Conservation (phyloP, 2,113 vertebrate genomes). For the Myotis brandtii region DNA sequence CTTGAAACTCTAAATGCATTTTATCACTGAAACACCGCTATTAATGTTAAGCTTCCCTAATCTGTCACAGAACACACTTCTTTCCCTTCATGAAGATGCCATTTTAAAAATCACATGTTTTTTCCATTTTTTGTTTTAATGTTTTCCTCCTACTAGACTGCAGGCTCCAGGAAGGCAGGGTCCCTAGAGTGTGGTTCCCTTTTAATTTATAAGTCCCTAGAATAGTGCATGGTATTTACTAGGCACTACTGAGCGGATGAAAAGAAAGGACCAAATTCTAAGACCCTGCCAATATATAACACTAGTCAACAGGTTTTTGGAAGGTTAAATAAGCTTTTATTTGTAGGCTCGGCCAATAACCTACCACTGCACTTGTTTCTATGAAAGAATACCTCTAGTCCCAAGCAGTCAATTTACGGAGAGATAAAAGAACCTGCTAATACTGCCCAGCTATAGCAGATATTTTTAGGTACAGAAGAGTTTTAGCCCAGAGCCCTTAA, state of each 20-base stretch:
- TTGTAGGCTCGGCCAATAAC: neutral
- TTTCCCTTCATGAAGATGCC: neutral
- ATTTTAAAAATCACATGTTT: conserved; percentile 19
- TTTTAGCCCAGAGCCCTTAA: conserved; percentile 9
- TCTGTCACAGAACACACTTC: neutral
- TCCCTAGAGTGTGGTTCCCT: neutral
- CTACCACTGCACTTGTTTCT: neutral
- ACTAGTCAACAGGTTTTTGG: neutral
- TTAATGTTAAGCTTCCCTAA: neutral
- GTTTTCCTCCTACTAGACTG: neutral
- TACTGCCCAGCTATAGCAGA: neutral
- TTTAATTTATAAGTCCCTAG: neutral
- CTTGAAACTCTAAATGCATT: neutral
- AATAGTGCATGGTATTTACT: neutral
- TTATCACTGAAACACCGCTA: neutral
- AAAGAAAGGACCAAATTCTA: neutral
- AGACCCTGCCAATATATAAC: neutral
- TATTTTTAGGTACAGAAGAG: neutral
- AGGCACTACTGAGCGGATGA: neutral
- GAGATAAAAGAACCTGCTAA: neutral
- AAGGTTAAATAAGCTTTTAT: neutral
- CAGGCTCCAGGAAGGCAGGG: neutral
- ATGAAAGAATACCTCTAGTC: neutral
- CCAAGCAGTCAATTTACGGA: neutral
- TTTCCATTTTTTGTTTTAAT: neutral